Percentiles rank a stretch among this genome's conserved stretches.
phyloP scores from a whole-genome alignment of 2,113 vertebrate genomes.

The Odontesthes bonariensis region DNA sequence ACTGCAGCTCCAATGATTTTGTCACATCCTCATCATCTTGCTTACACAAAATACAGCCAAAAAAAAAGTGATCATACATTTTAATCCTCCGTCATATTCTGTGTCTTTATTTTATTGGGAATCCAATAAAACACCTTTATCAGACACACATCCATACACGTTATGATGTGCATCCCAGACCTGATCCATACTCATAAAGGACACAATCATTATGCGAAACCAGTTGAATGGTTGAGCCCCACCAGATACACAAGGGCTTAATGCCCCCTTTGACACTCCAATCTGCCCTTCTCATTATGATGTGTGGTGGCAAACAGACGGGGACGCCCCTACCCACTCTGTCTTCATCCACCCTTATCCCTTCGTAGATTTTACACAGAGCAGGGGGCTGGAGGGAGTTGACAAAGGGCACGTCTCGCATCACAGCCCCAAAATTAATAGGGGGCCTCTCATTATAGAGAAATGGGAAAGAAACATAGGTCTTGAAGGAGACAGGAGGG shows the following conservation, averaged over 20 bases:
- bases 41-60: constrained; percentile 18
- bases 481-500: constrained; percentile 22
- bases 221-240: constrained; percentile 65
- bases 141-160: constrained; percentile 5
- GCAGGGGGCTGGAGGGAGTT: neutral
- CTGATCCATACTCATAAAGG: constrained; percentile 56
- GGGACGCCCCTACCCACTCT: constrained; percentile 51
- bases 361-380: constrained; percentile 49
- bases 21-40: constrained; percentile 12
- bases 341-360: constrained; percentile 68
- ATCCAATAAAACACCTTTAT: constrained; percentile 1
- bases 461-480: constrained; percentile 71
- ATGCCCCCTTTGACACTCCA: constrained; percentile 66
- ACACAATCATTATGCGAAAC: constrained; percentile 70
- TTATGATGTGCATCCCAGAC: constrained; percentile 16
- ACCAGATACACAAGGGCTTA: constrained; percentile 62
- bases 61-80: constrained; percentile 32
- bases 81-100: constrained; percentile 4
- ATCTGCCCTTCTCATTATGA: constrained; percentile 63
- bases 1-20: constrained; percentile 12
- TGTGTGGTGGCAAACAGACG: constrained; percentile 73
- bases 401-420: constrained; percentile 65
- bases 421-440: constrained; percentile 79
- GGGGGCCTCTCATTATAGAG: constrained; percentile 65
- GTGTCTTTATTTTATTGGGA: constrained; percentile 35